phyloP scores from a whole-genome alignment of 2,797 vertebrate genomes.

The Anguilla anguilla region DNA sequence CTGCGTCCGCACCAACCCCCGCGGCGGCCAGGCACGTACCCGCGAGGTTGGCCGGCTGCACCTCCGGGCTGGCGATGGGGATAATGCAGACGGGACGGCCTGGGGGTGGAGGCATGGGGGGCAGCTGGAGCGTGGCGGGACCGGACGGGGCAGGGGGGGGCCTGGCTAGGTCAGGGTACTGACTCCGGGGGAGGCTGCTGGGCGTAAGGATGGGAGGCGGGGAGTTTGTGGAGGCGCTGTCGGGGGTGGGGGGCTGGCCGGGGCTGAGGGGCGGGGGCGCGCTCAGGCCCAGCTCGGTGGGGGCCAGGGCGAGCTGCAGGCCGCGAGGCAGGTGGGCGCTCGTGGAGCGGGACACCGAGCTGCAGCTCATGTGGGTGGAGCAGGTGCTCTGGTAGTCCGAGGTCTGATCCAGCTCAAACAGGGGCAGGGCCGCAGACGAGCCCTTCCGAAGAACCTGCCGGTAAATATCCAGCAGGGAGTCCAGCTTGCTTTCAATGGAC shows the following conservation, averaged over 20 bases:
- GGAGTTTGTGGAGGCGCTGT: slow-evolving; percentile 39
- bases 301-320: slow-evolving; percentile 80
- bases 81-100: slow-evolving; percentile 36
- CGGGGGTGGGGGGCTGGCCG: slow-evolving; percentile 44
- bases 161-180: slow-evolving; percentile 71
- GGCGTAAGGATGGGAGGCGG: slow-evolving; percentile 46
- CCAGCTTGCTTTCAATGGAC: slow-evolving; percentile 95
- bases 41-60: slow-evolving; percentile 67
- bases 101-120: slow-evolving; percentile 68
- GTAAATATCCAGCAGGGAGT: slow-evolving; percentile 93
- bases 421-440: slow-evolving; percentile 81
- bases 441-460: slow-evolving; percentile 92
- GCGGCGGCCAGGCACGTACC: slow-evolving; percentile 72
- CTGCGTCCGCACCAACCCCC: slow-evolving; percentile 70
- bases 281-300: slow-evolving; percentile 62
- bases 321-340: slow-evolving; percentile 80
- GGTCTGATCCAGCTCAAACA: slow-evolving; percentile 88
- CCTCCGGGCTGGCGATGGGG: slow-evolving; percentile 70
- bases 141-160: slow-evolving; percentile 55
- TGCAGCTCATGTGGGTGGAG: slow-evolving; percentile 76
- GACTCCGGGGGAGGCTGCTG: slow-evolving; percentile 68
- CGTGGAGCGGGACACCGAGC: slow-evolving; percentile 72
- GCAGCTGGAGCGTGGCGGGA: slow-evolving; percentile 73
- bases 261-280: slow-evolving; percentile 30
- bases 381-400: slow-evolving; percentile 84